Base-by-base conservation (phyloP, 2,797 vertebrate species). In the Danio choprae region DNA sequence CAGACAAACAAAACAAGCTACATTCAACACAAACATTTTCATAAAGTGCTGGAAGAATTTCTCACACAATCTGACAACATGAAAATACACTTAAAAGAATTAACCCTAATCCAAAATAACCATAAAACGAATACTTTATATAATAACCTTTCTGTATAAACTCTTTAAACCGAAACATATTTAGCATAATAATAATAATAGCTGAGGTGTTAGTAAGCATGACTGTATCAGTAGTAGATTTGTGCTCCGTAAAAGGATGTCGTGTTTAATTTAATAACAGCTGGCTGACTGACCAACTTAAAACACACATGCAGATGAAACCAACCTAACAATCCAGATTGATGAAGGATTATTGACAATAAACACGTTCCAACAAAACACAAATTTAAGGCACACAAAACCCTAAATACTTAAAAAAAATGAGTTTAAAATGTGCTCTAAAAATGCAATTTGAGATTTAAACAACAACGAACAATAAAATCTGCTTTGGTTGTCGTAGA, bases 1-100 rank as follows among this genome's bases (percentile, higher is more conserved):
- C 67, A 74, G 15, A 74, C 43, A 58, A n/a, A 74, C 43, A 44
- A 79, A 44, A 71, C n/a, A 79, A 63, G 41, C 71, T 81, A 82
- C 65, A 82, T 84, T 84, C 76, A 79, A 72, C 76, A 75, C 12
- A 82, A 46, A 43, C 18, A 16, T 43, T 50, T 51, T 59, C 29
- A 48, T 85, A 85, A 85, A 85, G 82, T 85, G 82, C 82, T 80
- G 72, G 55, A 77, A 72, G 75, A 85, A 74, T 69, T n/a, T 62
- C 65, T 50, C 79, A 63, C 55, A 68, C 58, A 75, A 69, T 60
- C 13, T 71, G 72, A 79, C 43, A 75, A 29, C 53, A 74, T 12
- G 80, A 68, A 53, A 18, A 81, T 22, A 83, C 11, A 67, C 22
- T 62, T 63, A 63, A 79, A 69, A 50, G 8, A 60, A 41, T 29